Evolutionary conservation across 2,888 invertebrate genomes (phyloP), one percentile per base, ranked within the genome.

Genomic region (Phaonia tiefii): DNA sequence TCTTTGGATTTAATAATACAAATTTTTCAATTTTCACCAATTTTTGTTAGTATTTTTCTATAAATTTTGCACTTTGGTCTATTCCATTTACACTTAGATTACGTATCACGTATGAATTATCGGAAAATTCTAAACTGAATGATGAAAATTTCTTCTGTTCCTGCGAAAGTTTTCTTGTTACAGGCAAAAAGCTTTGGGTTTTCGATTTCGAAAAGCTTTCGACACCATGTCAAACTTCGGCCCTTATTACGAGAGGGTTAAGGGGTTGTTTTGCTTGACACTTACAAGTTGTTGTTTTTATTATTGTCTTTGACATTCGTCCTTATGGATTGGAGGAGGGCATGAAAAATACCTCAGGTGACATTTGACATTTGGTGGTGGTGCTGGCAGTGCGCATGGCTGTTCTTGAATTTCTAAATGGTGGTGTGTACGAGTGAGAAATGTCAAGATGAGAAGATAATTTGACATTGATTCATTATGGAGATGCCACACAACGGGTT

Each of bases 91-190:
- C 39, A 73, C 39, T 63, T 46, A 39, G 72, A 67, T 78, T 80
- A 83, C 72, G 79, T 77, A 75, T 79, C 56, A 79, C 86, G 86
- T 86, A 88, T 84, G 88, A 86, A 85, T 86, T 87, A 88, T 88
- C 85, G 88, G 88, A 87, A 89, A 89, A 88, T 87, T 87, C 87
- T 85, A 83, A 83, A 86, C 88, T 89, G 88, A 89, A 88, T 89
- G 89, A 89, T 82, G 86, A 84, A 84, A 85, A 85, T 85, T 84
- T 85, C 65, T 63, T 63, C 42, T 63, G n/a, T 42, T 69, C 67
- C 60, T 46, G 42, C 56, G 58, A 81, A 79, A 75, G 49, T 81
- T 69, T 70, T 22, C 31, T 39, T 22, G 42, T 63, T 44, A 51
- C 65, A 73, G 54, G 60, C 26, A 71, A 37, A 67, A 69, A 69